Evolutionary conservation across 2,113 vertebrate genomes (phyloP).

Genomic region (Lethenteron camtschaticum): DNA sequence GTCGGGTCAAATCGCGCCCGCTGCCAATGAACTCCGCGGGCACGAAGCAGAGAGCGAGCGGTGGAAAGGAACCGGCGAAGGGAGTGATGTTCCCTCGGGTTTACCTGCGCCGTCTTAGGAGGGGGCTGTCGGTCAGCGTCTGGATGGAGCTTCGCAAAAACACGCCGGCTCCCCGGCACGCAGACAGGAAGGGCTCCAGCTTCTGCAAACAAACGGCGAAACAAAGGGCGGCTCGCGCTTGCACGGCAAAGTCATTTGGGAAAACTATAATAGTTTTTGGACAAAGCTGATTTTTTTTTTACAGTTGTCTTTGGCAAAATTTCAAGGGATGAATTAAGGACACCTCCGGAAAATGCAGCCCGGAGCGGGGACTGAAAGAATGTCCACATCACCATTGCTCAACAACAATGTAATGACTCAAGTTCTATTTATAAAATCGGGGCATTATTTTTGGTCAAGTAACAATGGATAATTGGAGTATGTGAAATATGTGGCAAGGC

Average conservation of each 20-base stretch:
- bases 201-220: conserved; percentile 22
- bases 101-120: conserved; percentile 33
- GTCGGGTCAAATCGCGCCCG: too few species aligned
- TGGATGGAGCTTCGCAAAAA: conserved; percentile 42
- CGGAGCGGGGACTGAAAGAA: background rate
- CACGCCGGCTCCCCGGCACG: conserved; percentile 30
- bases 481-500: too few species aligned
- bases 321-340: background rate
- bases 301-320: background rate
- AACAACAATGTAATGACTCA: too few species aligned
- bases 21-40: too few species aligned
- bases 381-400: background rate
- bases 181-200: conserved; percentile 39
- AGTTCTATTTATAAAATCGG: too few species aligned
- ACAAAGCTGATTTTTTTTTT: background rate
- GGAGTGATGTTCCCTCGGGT: background rate
- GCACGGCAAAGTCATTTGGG: background rate
- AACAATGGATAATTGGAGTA: too few species aligned
- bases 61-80: too few species aligned
- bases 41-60: too few species aligned
- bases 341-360: background rate
- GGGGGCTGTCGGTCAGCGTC: conserved; percentile 24
- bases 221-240: background rate
- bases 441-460: too few species aligned
- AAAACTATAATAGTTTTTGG: background rate